Evolutionary conservation across 1,140 invertebrate genomes (phyloP).

Genomic region (Calosoma granatense): DNA sequence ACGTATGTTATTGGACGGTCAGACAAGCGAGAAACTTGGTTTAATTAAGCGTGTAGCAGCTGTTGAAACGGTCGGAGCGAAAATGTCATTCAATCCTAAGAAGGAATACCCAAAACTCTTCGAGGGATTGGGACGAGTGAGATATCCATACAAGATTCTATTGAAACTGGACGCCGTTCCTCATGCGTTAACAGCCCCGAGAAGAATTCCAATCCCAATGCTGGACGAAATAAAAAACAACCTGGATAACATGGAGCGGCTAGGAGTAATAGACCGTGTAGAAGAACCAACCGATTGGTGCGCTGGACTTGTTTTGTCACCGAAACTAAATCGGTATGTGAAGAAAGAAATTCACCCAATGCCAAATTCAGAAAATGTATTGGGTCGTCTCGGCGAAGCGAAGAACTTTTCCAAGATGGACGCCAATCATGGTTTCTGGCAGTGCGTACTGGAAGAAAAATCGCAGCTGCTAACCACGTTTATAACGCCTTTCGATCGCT

Average conservation of each 20-base stretch:
- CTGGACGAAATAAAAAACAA: constrained; percentile 20
- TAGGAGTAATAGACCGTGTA: constrained; percentile 27
- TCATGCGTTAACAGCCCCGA: constrained; percentile 15
- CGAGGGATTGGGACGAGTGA: neutral
- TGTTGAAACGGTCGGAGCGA: neutral
- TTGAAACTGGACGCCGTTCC: constrained; percentile 11
- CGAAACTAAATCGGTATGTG: constrained; percentile 30
- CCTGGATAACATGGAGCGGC: constrained; percentile 20
- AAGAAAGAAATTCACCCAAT: constrained; percentile 22
- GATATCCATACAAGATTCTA: neutral
- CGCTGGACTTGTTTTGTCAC: constrained; percentile 32
- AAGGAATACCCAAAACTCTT: neutral
- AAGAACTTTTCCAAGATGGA: constrained; percentile 22
- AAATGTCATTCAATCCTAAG: neutral
- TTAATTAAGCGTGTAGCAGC: neutral
- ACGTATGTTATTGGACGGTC: neutral
- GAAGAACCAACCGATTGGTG: constrained; percentile 32
- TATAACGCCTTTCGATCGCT: constrained; percentile 23
- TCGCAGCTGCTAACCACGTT: constrained; percentile 18
- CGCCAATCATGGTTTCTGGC: constrained; percentile 14
- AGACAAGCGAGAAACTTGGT: neutral
- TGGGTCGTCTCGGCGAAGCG: constrained; percentile 16
- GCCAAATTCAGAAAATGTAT: constrained; percentile 20
- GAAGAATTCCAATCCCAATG: constrained; percentile 27
- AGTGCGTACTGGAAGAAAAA: constrained; percentile 14